Conservation (phyloP, 1,140 invertebrate species). For the Anoplophora glabripennis region DNA sequence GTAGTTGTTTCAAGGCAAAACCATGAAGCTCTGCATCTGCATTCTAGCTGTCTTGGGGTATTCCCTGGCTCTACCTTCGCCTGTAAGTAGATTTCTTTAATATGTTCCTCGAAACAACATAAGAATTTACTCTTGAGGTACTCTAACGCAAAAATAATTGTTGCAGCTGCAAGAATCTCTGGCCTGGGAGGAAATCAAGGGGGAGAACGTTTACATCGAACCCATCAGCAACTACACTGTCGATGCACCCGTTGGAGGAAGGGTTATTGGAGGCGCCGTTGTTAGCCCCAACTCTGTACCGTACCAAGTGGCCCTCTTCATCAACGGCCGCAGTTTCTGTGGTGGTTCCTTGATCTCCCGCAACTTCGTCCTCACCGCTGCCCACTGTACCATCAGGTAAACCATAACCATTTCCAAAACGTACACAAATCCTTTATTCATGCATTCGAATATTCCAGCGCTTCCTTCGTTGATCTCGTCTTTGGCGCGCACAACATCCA, state of each 20-base stretch:
- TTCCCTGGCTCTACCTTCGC: too few relatives aligned
- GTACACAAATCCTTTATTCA: not conserved
- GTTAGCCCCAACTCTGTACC: constrained; percentile 9
- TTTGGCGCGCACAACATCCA: constrained; percentile 14
- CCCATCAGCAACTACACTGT: constrained; percentile 7
- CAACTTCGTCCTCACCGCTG: constrained; percentile 11
- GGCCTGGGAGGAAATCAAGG: too few relatives aligned
- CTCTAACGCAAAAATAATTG: too few relatives aligned
- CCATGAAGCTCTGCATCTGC: too few relatives aligned
- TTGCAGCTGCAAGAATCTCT: too few relatives aligned
- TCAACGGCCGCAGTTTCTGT: constrained; percentile 17
- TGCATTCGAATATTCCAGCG: not conserved
- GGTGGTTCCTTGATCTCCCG: constrained; percentile 16
- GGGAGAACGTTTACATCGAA: not conserved
- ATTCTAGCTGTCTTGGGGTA: too few relatives aligned
- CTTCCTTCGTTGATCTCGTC: constrained; percentile 3
- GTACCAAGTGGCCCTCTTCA: constrained; percentile 18
- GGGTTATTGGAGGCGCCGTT: constrained; percentile 11
- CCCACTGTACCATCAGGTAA: constrained; percentile 17
- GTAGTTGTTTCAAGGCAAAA: too few relatives aligned
- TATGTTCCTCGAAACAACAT: too few relatives aligned
- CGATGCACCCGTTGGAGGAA: constrained; percentile 2
- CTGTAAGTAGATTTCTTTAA: too few relatives aligned
- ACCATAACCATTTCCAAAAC: not conserved
- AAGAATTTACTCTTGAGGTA: too few relatives aligned